phyloP scores from a whole-genome alignment of 2,888 invertebrate genomes.

The Andrena dorsata region DNA sequence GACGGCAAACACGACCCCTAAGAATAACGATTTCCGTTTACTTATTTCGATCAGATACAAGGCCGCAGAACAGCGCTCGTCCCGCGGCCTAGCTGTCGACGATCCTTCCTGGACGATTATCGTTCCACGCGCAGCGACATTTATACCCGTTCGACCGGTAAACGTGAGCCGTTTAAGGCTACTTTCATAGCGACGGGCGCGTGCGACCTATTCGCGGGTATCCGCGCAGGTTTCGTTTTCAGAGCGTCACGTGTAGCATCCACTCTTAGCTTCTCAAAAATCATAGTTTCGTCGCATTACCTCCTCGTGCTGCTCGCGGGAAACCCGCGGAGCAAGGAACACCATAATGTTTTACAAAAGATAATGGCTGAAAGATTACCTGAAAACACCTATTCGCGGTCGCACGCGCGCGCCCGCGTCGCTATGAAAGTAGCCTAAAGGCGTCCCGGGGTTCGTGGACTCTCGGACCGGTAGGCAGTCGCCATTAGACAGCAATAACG shows the following conservation, averaged over 20 bases:
- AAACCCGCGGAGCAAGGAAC: no score
- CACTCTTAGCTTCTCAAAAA: no score
- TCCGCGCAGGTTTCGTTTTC: no score
- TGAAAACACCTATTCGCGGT: no score
- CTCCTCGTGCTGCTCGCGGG: no score
- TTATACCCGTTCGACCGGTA: constrained; percentile 51
- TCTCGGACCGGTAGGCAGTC: constrained; percentile 54
- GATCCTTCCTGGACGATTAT: constrained; percentile 31
- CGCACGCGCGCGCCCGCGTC: no score
- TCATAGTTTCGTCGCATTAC: no score
- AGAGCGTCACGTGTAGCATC: no score
- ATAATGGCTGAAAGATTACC: no score
- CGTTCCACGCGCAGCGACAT: constrained; percentile 36
- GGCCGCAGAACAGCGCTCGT: not conserved
- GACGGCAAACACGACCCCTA: not conserved
- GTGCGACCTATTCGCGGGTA: no score
- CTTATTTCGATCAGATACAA: constrained; percentile 7
- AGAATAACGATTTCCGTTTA: constrained; percentile 16
- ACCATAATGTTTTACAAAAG: no score
- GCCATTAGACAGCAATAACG: constrained; percentile 72
- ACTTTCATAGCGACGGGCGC: no score
- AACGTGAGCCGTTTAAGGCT: constrained; percentile 45
- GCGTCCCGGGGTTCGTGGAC: constrained; percentile 49
- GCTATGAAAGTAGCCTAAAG: constrained; percentile 15
- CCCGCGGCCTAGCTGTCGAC: not conserved